Percentiles rank a stretch among this genome's conserved stretches.
These are phyloP conservation scores for Mesaphorura yosii DNA, from an alignment of 1,140 invertebrate species.

Conservation along the genomic window DNA sequence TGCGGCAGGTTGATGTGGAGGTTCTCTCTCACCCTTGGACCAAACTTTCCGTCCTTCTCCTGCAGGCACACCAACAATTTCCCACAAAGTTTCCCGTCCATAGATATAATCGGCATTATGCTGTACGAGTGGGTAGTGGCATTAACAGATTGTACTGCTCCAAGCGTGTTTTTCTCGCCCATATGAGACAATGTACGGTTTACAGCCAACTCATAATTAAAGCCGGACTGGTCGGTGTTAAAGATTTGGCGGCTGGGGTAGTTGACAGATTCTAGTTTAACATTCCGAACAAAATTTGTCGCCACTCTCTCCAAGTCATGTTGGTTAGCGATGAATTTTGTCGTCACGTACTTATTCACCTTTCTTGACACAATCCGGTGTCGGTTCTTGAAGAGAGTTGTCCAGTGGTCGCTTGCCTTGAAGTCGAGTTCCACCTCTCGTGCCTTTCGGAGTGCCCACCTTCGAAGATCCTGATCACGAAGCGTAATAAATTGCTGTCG, in stretches of 20 bases:
- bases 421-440: not conserved
- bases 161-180: slow-evolving; percentile 8
- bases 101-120: slow-evolving; percentile 8
- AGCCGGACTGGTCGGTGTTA: slow-evolving; percentile 19
- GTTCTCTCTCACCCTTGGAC: slow-evolving; percentile 3
- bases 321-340: not conserved
- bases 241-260: not conserved
- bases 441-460: not conserved
- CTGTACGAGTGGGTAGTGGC: slow-evolving; percentile 17
- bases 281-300: not conserved
- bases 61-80: slow-evolving; percentile 19
- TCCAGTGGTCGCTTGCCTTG: not conserved
- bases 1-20: slow-evolving; percentile 1
- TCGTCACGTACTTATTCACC: not conserved
- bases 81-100: slow-evolving; percentile 6
- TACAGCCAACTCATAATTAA: slow-evolving; percentile 7
- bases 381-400: not conserved
- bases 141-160: slow-evolving; percentile 11
- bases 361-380: not conserved
- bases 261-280: not conserved
- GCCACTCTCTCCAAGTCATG: not conserved
- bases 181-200: slow-evolving; percentile 1
- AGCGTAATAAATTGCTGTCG: not conserved
- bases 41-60: slow-evolving; percentile 15
- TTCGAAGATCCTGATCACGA: not conserved